A percentile compares a stretch with the other conserved stretches of the same genome.
phyloP scores from a whole-genome alignment of 2,797 vertebrate species.

The Coccyzus lansbergi region DNA sequence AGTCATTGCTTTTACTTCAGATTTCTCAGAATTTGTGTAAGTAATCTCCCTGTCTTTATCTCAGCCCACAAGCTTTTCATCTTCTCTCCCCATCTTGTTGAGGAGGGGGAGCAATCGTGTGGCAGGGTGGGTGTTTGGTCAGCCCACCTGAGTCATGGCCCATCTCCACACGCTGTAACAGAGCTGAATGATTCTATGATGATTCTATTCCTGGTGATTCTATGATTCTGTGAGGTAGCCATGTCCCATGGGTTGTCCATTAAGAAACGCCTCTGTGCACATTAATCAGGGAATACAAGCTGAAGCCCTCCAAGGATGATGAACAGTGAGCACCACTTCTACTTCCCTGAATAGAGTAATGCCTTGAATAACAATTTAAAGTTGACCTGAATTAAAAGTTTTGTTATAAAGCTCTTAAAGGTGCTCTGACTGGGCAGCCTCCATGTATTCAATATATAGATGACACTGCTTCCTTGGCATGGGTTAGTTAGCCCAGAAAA shows the following conservation, averaged over 20 bases:
- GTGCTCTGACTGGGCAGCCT: not conserved
- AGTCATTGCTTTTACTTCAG: not conserved
- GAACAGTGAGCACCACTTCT: accelerated
- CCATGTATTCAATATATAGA: not conserved
- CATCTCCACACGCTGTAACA: accelerated
- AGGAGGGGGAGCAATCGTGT: not conserved
- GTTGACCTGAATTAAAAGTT: not conserved
- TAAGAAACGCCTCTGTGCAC: not conserved
- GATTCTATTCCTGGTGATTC: too few relatives aligned
- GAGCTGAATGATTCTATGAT: too few relatives aligned
- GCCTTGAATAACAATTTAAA: not conserved
- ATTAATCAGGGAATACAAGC: not conserved
- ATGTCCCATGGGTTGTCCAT: accelerated
- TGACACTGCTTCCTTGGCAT: not conserved
- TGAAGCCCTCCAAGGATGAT: not conserved
- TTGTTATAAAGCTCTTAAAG: not conserved
- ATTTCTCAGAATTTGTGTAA: not conserved
- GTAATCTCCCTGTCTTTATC: not conserved
- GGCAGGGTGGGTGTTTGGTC: not conserved
- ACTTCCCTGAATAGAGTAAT: not conserved
- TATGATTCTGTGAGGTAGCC: too few relatives aligned
- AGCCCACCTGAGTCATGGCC: not conserved
- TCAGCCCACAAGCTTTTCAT: not conserved
- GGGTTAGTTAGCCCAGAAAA: not conserved
- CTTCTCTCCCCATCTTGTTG: not conserved